Evolutionary conservation across 2,113 vertebrate genomes (phyloP).

Genomic region (Psilopogon haemacephalus): DNA sequence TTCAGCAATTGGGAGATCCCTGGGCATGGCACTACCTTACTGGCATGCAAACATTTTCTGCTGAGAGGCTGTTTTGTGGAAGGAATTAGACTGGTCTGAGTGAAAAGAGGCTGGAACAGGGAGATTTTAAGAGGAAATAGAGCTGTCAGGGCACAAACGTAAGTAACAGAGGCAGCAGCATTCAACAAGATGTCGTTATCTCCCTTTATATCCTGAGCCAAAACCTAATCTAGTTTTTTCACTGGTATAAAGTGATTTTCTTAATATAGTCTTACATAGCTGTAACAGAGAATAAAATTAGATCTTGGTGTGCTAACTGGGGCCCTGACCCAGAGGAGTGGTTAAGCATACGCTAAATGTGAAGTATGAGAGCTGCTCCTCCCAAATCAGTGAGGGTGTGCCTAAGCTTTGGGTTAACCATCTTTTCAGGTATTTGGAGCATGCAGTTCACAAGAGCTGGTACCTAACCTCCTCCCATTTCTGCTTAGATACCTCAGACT

Average conservation of each 20-base stretch:
- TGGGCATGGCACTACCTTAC: rapidly evolving
- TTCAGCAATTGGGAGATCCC: neutral
- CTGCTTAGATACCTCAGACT: constrained; percentile 2
- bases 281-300: constrained; percentile 43
- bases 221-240: constrained; percentile 1
- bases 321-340: constrained; percentile 21
- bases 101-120: neutral
- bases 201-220: neutral
- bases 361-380: neutral
- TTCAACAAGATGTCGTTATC: neutral
- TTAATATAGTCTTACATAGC: constrained; percentile 32
- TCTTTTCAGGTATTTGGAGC: neutral
- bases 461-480: neutral
- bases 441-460: neutral
- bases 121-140: neutral
- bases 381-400: neutral
- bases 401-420: neutral
- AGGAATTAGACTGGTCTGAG: neutral
- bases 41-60: neutral
- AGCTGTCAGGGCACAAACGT: neutral
- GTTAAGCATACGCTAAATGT: neutral
- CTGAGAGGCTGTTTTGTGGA: neutral
- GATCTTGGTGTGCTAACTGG: constrained; percentile 40
- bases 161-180: neutral
- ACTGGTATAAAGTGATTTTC: neutral